A percentile compares a stretch with the other conserved stretches of the same genome.
Evolutionary conservation across 2,888 invertebrate species (phyloP).

Genomic region (Drosophila antonietae): DNA sequence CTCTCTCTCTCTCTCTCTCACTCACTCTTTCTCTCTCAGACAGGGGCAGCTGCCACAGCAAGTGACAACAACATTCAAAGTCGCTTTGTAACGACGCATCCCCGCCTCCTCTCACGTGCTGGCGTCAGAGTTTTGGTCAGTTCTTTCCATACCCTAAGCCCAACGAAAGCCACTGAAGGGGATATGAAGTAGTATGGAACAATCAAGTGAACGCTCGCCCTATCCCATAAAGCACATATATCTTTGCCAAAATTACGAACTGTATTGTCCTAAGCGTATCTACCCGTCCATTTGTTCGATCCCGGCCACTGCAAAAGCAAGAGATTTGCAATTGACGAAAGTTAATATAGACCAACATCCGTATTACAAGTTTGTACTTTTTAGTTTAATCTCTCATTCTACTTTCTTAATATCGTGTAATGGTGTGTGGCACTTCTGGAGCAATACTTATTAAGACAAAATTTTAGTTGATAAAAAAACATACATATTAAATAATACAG

Average conservation of each 20-base stretch:
- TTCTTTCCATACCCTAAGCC: conserved; percentile 15
- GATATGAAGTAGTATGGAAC: not conserved
- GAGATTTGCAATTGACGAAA: too few species aligned
- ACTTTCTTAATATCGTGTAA: too few species aligned
- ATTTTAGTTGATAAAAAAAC: too few species aligned
- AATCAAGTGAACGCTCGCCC: not conserved
- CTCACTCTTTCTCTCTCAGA: not conserved
- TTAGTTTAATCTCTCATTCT: not conserved
- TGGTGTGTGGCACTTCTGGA: too few species aligned
- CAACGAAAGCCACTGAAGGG: not conserved
- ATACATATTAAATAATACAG: too few species aligned
- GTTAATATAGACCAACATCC: too few species aligned
- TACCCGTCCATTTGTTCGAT: too few species aligned
- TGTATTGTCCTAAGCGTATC: not conserved
- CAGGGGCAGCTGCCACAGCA: conserved; percentile 49
- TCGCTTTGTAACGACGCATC: conserved; percentile 40
- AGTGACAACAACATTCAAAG: conserved; percentile 55
- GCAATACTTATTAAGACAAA: too few species aligned
- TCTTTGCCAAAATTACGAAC: too few species aligned
- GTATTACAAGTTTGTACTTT: too few species aligned
- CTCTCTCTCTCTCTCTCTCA: conserved; percentile 22
- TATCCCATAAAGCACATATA: too few species aligned
- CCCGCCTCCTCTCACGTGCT: conserved; percentile 42
- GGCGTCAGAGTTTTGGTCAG: conserved; percentile 63
- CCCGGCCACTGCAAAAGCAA: too few species aligned